Percentiles rank a stretch among this genome's conserved stretches.
Evolutionary conservation across 2,888 invertebrate genomes (phyloP).

Genomic region (Epistrophe grossulariae): DNA sequence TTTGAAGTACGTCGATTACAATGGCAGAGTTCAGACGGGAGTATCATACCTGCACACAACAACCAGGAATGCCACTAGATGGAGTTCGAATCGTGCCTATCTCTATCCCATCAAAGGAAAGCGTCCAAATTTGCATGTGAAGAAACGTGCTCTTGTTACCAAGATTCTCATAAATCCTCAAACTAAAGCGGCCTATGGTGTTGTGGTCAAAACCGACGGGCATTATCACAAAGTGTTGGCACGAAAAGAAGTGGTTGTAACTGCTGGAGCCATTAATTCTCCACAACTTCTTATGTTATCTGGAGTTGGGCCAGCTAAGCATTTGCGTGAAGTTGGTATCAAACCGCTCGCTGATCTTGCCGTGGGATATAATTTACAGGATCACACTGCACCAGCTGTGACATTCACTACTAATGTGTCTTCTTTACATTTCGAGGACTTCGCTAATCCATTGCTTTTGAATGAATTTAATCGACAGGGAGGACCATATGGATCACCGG

Average conservation of each 20-base stretch:
- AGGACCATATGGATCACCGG: conserved; percentile 85
- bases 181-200: conserved; percentile 85
- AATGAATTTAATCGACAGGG: conserved; percentile 81
- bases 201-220: conserved; percentile 85
- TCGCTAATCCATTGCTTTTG: conserved; percentile 80
- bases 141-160: conserved; percentile 85
- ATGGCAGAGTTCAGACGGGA: conserved; percentile 86
- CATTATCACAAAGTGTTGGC: conserved; percentile 84
- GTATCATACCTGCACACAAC: conserved; percentile 87
- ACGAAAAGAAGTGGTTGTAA: conserved; percentile 88
- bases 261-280: conserved; percentile 91
- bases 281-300: conserved; percentile 93
- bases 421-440: conserved; percentile 82
- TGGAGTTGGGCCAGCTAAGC: conserved; percentile 87
- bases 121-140: conserved; percentile 86
- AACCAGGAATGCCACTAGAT: conserved; percentile 86
- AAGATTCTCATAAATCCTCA: conserved; percentile 85
- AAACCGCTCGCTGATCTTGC: conserved; percentile 86
- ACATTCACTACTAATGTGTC: conserved; percentile 86
- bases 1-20: conserved; percentile 88
- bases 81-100: conserved; percentile 87
- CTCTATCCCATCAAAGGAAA: conserved; percentile 84
- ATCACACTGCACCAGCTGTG: conserved; percentile 88
- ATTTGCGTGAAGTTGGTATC: conserved; percentile 85
- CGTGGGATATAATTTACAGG: conserved; percentile 87